These are phyloP conservation scores for Gallinago paraguaiae DNA, from an alignment of 2,113 vertebrate genomes.

Conservation along the genomic window DNA sequence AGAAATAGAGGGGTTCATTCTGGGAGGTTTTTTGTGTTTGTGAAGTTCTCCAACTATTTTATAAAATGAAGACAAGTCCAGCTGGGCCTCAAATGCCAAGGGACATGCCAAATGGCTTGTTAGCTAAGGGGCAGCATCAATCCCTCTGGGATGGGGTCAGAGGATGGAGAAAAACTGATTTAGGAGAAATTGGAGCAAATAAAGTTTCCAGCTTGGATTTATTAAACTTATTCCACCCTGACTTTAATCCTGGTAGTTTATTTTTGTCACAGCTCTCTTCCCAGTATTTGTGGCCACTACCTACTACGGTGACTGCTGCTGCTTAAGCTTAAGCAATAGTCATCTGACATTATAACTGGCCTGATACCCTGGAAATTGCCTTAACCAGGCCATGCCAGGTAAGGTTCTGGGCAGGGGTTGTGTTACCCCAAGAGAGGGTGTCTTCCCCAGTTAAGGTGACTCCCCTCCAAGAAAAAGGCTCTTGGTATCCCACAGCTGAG, in stretches of 20 bases:
- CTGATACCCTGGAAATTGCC: neutral
- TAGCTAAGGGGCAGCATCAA: neutral
- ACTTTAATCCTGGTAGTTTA: neutral
- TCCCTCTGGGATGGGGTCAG: neutral
- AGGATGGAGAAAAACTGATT: neutral
- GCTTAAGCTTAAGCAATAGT: neutral
- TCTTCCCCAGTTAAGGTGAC: neutral
- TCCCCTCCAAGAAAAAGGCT: neutral
- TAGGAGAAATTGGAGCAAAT: neutral
- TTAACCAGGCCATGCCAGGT: neutral
- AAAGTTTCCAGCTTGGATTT: neutral
- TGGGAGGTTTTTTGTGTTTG: neutral
- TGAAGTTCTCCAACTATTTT: neutral
- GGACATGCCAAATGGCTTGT: neutral
- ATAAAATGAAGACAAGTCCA: constrained; percentile 1
- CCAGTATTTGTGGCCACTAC: neutral
- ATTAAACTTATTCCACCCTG: neutral
- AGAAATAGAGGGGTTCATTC: neutral
- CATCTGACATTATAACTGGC: neutral
- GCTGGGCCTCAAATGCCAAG: neutral
- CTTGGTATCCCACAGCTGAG: neutral
- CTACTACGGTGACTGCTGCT: neutral
- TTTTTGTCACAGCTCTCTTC: neutral
- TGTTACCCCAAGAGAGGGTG: neutral
- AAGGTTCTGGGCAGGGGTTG: neutral